Conservation (phyloP, 2,113 vertebrate species). For the Ciconia boyciana region DNA sequence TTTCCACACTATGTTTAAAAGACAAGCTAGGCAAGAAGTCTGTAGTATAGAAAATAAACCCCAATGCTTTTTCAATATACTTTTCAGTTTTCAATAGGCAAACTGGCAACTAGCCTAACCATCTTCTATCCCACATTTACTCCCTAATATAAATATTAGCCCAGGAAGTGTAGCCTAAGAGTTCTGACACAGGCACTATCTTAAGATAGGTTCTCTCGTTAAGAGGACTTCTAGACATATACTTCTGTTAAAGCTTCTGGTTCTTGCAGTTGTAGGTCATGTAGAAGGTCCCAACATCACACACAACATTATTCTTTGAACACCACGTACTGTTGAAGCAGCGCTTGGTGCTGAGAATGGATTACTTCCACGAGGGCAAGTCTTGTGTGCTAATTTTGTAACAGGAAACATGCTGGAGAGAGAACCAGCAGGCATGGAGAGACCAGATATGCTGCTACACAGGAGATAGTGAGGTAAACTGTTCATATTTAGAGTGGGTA, state of each 20-base stretch:
- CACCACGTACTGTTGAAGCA: not conserved
- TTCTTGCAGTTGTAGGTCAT: constrained; percentile 11
- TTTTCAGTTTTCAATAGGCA: not conserved
- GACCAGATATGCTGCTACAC: constrained; percentile 23
- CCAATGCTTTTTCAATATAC: not conserved
- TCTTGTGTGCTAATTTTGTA: constrained; percentile 14
- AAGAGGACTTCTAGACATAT: constrained; percentile 7
- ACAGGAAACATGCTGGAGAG: constrained; percentile 8
- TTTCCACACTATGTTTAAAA: not conserved
- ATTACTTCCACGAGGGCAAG: constrained; percentile 13
- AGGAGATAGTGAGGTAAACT: constrained; percentile 16
- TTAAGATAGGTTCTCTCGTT: not conserved
- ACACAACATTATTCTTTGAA: not conserved
- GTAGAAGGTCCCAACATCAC: constrained; percentile 8
- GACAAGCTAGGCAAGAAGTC: not conserved
- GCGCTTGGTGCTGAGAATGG: not conserved
- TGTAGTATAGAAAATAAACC: not conserved
- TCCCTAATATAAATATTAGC: not conserved
- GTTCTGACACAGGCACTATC: not conserved
- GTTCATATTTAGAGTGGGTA: not conserved
- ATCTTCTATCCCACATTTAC: not conserved
- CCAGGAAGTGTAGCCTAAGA: not conserved
- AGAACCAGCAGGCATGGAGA: constrained; percentile 32
- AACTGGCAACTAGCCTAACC: not conserved
- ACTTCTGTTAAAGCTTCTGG: constrained; percentile 20